Evolutionary conservation across 2,113 vertebrate species (phyloP), one percentile per base, ranked within the genome.

Genomic region (Maccullochella peelii): DNA sequence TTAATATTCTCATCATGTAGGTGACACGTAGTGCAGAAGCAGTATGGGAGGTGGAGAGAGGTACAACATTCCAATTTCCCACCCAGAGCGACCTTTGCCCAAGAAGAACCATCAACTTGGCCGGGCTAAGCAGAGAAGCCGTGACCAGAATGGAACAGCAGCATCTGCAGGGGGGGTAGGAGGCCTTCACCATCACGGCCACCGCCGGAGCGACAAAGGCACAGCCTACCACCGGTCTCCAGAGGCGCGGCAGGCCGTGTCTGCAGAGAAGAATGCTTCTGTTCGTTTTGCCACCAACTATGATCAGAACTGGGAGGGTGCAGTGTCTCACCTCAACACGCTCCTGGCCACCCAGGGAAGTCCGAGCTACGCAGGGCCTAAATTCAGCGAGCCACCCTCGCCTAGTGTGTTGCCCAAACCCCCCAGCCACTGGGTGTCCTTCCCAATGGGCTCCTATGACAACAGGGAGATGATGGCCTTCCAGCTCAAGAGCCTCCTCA

Each of bases 11-110:
- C 2, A 11, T 67, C 36, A 2, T 81, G 1, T 70, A 99, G 98
- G 97, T 99, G 98, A 99, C 98, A 97, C 94, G 23, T 80, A 94
- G 83, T 85, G 94, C 92, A 94, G 94, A 90, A 92, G 93, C 94
- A 97, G 94, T 90, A 99, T 99, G 98, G 98, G 98, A 83, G 98
- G 98, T 86, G 98, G 98, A 93, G 98, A 99, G 93, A 96, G 97
- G 84, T 97, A 95, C 95, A 97, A 97, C 96, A 96, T 98, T 97
- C 97, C 97, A 94, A 93, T 95, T 93, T 93, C 97, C 92, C 97
- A 97, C 33, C 92, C 96, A 55, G 96, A 97, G 94, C 96, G 95
- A 74, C 89, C 84, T 62, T 76, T 96, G 89, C 84, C 96, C 92
- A 95, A 95, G 94, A 98, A 96, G 93, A 97, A 96, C 90, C 96